A percentile compares a stretch with the other conserved stretches of the same genome.
phyloP scores from a whole-genome alignment of 2,888 invertebrate genomes.

The Pardosa pseudoannulata region DNA sequence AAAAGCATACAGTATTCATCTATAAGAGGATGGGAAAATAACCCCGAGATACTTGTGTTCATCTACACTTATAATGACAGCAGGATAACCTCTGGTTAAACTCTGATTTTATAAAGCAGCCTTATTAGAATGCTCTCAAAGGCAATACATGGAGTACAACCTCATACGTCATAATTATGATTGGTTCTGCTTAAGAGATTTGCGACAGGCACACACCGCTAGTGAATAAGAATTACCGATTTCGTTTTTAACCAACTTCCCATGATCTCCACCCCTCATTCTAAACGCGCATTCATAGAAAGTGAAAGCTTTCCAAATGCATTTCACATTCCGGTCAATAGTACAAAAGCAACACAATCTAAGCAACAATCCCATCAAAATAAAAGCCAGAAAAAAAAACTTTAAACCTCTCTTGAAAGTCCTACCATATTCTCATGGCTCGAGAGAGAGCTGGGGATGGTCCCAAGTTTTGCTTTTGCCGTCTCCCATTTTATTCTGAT shows the following conservation, averaged over 20 bases:
- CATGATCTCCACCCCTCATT: neutral
- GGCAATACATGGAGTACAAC: too few species aligned
- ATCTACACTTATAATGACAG: too few species aligned
- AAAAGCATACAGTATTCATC: too few species aligned
- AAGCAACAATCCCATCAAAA: conserved; percentile 30
- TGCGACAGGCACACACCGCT: too few species aligned
- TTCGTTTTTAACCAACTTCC: neutral
- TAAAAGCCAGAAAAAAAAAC: conserved; percentile 19
- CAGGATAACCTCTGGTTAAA: too few species aligned
- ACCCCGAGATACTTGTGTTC: too few species aligned
- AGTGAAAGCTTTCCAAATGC: conserved; percentile 2
- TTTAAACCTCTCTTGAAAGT: conserved; percentile 30
- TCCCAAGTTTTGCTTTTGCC: conserved; percentile 48
- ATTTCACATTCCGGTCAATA: neutral
- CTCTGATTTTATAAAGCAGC: too few species aligned
- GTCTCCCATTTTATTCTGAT: conserved; percentile 14
- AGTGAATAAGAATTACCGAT: too few species aligned
- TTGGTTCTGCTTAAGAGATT: neutral
- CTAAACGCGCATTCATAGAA: neutral
- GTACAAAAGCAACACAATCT: conserved; percentile 34
- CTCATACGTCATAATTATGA: too few species aligned
- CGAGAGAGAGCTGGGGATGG: neutral
- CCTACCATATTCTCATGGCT: conserved; percentile 23
- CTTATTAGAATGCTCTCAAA: too few species aligned
- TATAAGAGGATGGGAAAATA: too few species aligned